A percentile compares a stretch with the other conserved stretches of the same genome.
Evolutionary conservation across 2,113 vertebrate species (phyloP).

Genomic region (Datnioides undecimradiatus): DNA sequence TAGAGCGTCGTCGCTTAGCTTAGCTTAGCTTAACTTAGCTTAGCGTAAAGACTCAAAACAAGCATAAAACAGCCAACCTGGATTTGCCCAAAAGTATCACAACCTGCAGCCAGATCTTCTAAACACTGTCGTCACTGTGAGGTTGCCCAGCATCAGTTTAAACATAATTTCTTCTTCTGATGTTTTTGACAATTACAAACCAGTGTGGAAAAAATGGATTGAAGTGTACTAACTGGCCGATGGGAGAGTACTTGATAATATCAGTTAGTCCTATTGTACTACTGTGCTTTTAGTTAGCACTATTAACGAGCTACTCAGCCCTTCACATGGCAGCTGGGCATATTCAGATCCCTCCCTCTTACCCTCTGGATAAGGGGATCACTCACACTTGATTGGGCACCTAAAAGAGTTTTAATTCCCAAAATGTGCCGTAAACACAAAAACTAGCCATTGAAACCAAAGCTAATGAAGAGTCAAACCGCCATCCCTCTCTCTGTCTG

Average conservation of each 20-base stretch:
- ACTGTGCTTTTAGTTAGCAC: too few species aligned
- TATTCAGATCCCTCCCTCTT: background rate
- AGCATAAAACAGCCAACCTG: background rate
- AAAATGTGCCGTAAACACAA: slow-evolving; percentile 1
- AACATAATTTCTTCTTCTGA: background rate
- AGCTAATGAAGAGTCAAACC: background rate
- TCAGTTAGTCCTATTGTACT: too few species aligned
- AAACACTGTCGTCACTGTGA: background rate
- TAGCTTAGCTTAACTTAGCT: too few species aligned
- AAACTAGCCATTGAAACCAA: slow-evolving; percentile 9
- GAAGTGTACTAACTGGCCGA: too few species aligned
- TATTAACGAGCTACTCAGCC: background rate
- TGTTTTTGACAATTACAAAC: background rate
- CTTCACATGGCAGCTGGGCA: background rate
- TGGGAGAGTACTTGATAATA: too few species aligned
- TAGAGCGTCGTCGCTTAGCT: background rate
- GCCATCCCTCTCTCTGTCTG: background rate
- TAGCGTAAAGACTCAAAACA: background rate
- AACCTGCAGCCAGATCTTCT: background rate
- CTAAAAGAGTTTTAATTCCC: slow-evolving; percentile 10
- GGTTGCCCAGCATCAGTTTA: background rate
- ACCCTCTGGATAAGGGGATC: slow-evolving; percentile 9
- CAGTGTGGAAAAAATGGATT: too few species aligned
- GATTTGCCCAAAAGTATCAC: background rate
- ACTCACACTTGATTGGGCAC: slow-evolving; percentile 3